Evolutionary conservation across 2,797 vertebrate genomes (phyloP), one percentile per base, ranked within the genome.

Genomic region (Megalops cyprinoides): DNA sequence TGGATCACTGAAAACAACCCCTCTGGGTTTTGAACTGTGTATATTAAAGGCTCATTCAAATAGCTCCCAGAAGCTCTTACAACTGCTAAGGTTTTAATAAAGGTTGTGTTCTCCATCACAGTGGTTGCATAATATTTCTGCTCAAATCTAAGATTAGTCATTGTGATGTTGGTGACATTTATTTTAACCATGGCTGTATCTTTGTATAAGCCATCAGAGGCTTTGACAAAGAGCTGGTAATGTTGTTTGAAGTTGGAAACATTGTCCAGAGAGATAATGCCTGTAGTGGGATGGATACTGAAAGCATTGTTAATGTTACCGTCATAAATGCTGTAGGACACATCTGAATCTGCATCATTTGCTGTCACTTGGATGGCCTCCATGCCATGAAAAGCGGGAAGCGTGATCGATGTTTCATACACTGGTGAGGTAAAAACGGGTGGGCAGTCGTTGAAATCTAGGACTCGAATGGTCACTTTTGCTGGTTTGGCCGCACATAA

Each of bases 381-480:
- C 92, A 96, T 93, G 49, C 93, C 94, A 56, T 84, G 89, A 87
- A 97, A 95, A 71, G 92, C 88, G 53, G 97, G 97, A 37, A 92
- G 89, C 23, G 92, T 86, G 82, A 97, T 48, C 37, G 91, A 92
- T 80, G 93, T 62, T 85, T 97, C 91, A 0, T 98, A 98, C 14
- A 84, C 79, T 0, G 92, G 88, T 79, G 90, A 84, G 71, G 82
- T 84, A 90, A 99, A 99, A 77, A 91, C 92, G 2, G 98, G 98
- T 4, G 96, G 94, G 74, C 94, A 97, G 84, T 99, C 98, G 48
- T 99, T 99, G 77, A 97, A 88, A 76, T 99, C 95, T 83, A 93
- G 90, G 78, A 99, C 77, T 0, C 84, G 91, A 78, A 99, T 89
- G 1, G 90, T 96, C 87, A 99, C 94, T 87, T 91, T 94, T 86